phyloP scores from a whole-genome alignment of 2,113 vertebrate genomes.

The Trichechus manatus region DNA sequence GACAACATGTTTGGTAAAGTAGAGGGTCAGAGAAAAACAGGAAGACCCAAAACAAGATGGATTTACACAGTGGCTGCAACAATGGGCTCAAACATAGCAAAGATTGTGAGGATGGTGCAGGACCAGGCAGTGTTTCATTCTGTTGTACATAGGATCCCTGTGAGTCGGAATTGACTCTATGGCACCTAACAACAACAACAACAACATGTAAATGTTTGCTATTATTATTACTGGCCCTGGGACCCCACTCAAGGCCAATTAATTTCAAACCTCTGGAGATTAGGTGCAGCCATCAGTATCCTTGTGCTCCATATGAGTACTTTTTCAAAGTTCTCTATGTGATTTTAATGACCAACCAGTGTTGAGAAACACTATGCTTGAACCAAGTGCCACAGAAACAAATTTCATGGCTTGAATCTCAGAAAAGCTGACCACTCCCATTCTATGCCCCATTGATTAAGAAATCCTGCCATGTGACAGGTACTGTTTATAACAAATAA shows the following conservation, averaged over 20 bases:
- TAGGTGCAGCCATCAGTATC: neutral
- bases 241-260: neutral
- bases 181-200: too few relatives aligned
- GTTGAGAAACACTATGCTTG: neutral
- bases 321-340: conserved; percentile 16
- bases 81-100: too few relatives aligned
- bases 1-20: too few relatives aligned
- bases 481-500: neutral
- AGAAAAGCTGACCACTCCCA: neutral
- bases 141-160: too few relatives aligned
- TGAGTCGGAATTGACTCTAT: too few relatives aligned
- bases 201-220: neutral
- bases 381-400: conserved; percentile 30
- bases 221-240: neutral
- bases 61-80: too few relatives aligned
- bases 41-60: too few relatives aligned
- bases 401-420: conserved; percentile 35
- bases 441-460: neutral
- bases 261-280: neutral
- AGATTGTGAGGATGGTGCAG: too few relatives aligned
- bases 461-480: neutral
- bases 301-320: neutral
- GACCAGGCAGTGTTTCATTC: too few relatives aligned
- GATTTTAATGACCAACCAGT: neutral
- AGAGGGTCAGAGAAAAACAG: too few relatives aligned